These are phyloP conservation scores for Terrapene triunguis DNA, from an alignment of 2,113 vertebrate genomes.

Conservation along the genomic window DNA sequence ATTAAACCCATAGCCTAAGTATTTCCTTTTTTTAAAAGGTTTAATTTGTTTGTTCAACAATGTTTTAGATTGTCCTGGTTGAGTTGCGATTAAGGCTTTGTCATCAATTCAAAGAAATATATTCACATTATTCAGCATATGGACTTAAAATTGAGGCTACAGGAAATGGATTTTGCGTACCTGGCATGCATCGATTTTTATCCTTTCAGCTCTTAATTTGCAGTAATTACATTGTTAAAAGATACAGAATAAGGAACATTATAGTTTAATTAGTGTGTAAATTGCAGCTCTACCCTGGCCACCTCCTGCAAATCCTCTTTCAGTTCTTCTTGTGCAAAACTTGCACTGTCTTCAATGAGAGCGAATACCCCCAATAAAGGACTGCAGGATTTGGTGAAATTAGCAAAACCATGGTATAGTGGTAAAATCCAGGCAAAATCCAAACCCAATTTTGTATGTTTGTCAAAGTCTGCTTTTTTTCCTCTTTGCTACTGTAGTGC, in stretches of 20 bases:
- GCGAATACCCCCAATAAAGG: neutral
- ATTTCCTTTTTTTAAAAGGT: neutral
- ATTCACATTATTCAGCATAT: neutral
- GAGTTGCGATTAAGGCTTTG: neutral
- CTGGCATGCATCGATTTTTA: neutral
- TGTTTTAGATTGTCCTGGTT: neutral
- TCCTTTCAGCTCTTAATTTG: neutral
- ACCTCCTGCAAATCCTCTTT: neutral
- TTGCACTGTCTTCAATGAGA: neutral
- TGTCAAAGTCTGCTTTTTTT: neutral
- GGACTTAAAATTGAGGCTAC: neutral
- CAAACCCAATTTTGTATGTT: neutral
- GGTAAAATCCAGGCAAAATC: neutral
- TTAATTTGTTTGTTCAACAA: neutral
- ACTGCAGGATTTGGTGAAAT: neutral
- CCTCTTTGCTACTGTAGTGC: neutral
- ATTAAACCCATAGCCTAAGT: neutral
- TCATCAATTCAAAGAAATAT: neutral
- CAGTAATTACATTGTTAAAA: neutral
- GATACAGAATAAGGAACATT: too few species aligned
- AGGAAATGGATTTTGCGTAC: neutral
- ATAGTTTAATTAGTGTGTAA: too few species aligned
- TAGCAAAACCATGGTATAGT: neutral
- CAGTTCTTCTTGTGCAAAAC: neutral
- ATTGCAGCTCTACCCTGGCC: too few species aligned